Percentiles rank a stretch among this genome's conserved stretches.
These are phyloP conservation scores for Hyppa rectilinea DNA, from an alignment of 2,888 invertebrate species.

Conservation along the genomic window DNA sequence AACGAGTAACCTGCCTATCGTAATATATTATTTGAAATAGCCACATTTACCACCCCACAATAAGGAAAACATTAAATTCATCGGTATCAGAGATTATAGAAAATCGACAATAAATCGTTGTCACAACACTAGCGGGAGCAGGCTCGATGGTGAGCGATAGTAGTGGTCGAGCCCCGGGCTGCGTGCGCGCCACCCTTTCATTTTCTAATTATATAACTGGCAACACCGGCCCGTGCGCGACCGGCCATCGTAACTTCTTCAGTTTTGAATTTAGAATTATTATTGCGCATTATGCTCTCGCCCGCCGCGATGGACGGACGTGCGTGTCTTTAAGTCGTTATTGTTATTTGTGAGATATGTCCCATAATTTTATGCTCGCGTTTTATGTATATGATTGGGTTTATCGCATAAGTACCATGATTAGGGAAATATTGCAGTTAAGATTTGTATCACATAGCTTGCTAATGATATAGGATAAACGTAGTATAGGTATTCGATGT, in stretches of 20 bases:
- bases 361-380: conserved; percentile 64
- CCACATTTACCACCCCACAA: conserved; percentile 49
- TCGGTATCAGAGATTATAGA: conserved; percentile 50
- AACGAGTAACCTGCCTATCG: too few species aligned
- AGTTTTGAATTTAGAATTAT: conserved; percentile 86
- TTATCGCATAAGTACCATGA: conserved; percentile 54
- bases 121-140: conserved; percentile 75
- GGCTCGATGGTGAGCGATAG: conserved; percentile 88
- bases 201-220: conserved; percentile 90
- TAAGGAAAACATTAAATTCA: conserved; percentile 59
- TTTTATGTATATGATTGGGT: conserved; percentile 54
- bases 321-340: conserved; percentile 78
- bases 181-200: conserved; percentile 89
- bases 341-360: conserved; percentile 71
- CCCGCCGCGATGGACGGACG: conserved; percentile 72
- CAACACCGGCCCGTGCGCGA: conserved; percentile 89
- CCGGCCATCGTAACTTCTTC: conserved; percentile 82
- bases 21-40: conserved; percentile 35
- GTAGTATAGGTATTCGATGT: conserved; percentile 34
- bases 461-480: conserved; percentile 54
- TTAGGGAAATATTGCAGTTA: conserved; percentile 49
- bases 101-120: conserved; percentile 66
- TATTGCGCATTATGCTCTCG: conserved; percentile 79
- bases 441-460: conserved; percentile 50
- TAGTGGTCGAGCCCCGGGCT: conserved; percentile 87